Base-by-base conservation (phyloP, 2,888 invertebrate species). In the Xestobium rufovillosum region DNA sequence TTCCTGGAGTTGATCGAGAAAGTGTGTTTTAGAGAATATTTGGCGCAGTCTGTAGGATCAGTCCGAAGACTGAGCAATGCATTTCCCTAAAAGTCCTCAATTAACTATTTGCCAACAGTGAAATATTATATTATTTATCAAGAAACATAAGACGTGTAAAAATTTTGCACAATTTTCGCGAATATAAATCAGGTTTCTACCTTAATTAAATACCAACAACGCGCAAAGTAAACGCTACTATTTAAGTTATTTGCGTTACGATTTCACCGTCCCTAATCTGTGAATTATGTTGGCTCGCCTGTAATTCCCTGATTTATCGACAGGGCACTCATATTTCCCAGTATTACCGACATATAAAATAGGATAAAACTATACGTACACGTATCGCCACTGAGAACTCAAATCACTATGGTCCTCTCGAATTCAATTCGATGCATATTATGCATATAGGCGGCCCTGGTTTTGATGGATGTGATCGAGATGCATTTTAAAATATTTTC, bases 241-340 rank as follows among this genome's bases (percentile, higher is more conserved):
- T 56, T 56, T 57, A 59, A 59, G 59, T 59, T 57, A 59, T 59
- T 60, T 58, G 57, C 56, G 42, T 45, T 51, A 46, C 46, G 45
- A 55, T 53, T 57, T 48, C 48, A 49, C 49, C 51, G 43, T 52
- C 55, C 59, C 55, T 60, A 63, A 61, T 63, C 60, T 60, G 54
- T 61, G 59, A 61, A 58, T 60, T 60, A 60, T 60, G 56, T 53
- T 50, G 54, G 56, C 55, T 51, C 50, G 48, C 44, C 48, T 49
- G 47, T 51, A 57, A 41, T 57, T 56, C 56, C 56, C 41, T 57
- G 56, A 59, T 59, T 59, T 59, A 59, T 57, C 52, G 56, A 49
- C 50, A 53, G 44, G 30, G 38, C 45, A 42, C 46, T 41, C 58
- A 53, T 61, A 60, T 58, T 60, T 61, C 50, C 55, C 47, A 50